Evolutionary conservation across 2,797 vertebrate species (phyloP).

Genomic region (Enteromius radiatus): DNA sequence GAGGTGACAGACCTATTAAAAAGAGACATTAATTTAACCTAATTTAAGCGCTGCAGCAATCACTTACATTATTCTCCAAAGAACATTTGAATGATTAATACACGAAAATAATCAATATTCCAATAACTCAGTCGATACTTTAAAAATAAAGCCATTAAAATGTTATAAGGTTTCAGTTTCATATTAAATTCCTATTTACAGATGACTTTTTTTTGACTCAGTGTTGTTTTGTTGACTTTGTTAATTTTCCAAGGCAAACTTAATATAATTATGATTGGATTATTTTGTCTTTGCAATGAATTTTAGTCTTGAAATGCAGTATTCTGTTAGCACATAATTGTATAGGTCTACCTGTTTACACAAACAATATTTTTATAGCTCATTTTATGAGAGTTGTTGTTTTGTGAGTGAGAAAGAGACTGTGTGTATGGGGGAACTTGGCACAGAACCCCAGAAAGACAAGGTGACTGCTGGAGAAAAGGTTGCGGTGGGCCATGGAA

Average conservation of each 20-base stretch:
- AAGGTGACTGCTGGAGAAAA: conserved; percentile 67
- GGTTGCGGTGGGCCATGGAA: conserved; percentile 72
- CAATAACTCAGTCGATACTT: background rate
- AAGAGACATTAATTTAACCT: background rate
- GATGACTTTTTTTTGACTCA: background rate
- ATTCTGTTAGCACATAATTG: background rate
- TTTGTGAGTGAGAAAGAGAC: background rate
- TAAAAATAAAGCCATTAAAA: background rate
- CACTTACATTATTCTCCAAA: background rate
- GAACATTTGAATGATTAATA: background rate
- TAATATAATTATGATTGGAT: background rate
- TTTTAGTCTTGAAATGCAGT: background rate
- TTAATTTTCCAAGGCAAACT: background rate
- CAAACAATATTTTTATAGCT: background rate
- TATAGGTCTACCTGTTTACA: background rate
- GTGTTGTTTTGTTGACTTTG: background rate
- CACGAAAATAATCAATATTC: background rate
- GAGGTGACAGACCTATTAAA: background rate
- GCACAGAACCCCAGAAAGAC: conserved; percentile 54
- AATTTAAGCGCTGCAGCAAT: background rate
- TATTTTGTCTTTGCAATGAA: background rate
- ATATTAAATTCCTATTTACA: background rate
- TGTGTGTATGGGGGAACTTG: conserved; percentile 38
- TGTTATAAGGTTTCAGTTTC: background rate
- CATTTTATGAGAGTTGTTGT: conserved; percentile 16